Conservation (phyloP, 2,888 invertebrate species). For the Gymnosoma rotundatum region DNA sequence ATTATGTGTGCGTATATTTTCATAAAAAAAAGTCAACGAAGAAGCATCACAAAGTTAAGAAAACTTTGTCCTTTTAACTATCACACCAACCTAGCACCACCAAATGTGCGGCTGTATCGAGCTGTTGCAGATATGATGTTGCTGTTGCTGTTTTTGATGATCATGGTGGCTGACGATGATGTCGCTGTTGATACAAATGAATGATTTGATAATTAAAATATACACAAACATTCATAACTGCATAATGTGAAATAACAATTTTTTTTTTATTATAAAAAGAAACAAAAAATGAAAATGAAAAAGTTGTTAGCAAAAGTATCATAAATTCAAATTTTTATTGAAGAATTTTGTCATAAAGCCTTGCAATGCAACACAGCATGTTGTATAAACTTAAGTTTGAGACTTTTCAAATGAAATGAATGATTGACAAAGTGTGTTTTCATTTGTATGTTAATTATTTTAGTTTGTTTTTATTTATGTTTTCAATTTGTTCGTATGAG, state of each 20-base stretch:
- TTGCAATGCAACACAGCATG: slow-evolving; percentile 16
- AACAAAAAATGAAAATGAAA: not conserved
- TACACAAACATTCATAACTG: slow-evolving; percentile 8
- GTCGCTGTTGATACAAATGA: slow-evolving; percentile 22
- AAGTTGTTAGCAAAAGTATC: slow-evolving; percentile 9
- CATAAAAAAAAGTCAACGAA: not conserved
- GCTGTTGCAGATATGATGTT: slow-evolving; percentile 10
- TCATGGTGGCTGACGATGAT: slow-evolving; percentile 17
- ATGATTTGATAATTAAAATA: slow-evolving; percentile 39
- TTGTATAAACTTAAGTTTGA: slow-evolving; percentile 1
- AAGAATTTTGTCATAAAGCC: slow-evolving; percentile 46
- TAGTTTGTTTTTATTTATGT: slow-evolving; percentile 24
- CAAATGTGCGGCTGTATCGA: slow-evolving; percentile 3
- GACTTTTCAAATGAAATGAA: slow-evolving; percentile 5
- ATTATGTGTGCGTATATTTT: slow-evolving; percentile 19
- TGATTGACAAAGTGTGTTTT: not conserved
- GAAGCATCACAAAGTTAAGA: slow-evolving; percentile 35
- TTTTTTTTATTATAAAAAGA: not conserved
- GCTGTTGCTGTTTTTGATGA: slow-evolving; percentile 26
- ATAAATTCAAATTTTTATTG: slow-evolving; percentile 28
- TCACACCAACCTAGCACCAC: slow-evolving; percentile 26
- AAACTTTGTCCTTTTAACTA: slow-evolving; percentile 53
- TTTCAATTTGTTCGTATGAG: slow-evolving; percentile 22
- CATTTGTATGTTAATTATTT: slow-evolving; percentile 48
- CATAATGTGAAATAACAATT: slow-evolving; percentile 53